phyloP scores from a whole-genome alignment of 2,113 vertebrate species.

The Dromas ardeola region DNA sequence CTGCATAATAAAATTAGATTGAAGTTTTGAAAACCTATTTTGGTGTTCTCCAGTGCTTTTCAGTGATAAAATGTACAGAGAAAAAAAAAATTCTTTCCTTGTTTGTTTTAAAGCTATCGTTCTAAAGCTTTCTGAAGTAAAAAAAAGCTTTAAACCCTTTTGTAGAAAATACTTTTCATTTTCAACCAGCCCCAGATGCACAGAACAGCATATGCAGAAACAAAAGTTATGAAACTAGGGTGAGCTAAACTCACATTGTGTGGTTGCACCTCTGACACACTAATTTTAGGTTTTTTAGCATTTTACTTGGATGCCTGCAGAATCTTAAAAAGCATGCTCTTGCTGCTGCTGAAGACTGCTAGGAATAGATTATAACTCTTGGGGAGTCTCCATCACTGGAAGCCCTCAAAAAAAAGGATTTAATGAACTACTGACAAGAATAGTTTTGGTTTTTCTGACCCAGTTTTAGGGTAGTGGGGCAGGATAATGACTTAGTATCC shows the following conservation, averaged over 20 bases:
- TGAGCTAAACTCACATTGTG: background rate
- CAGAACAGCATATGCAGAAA: background rate
- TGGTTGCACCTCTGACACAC: background rate
- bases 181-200: background rate
- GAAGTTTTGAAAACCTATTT: background rate
- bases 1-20: background rate
- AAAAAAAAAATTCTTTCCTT: background rate
- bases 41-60: background rate
- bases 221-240: background rate
- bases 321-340: background rate
- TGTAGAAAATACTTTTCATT: background rate
- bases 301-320: background rate
- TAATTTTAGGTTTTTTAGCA: background rate
- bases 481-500: background rate
- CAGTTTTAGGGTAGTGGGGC: background rate
- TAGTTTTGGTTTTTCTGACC: background rate
- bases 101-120: background rate
- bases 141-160: background rate
- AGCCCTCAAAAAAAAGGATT: background rate
- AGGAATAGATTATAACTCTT: background rate
- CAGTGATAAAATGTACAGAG: background rate
- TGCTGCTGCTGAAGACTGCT: background rate
- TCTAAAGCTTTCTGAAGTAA: background rate
- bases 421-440: background rate
- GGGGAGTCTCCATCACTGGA: background rate